Evolutionary conservation across 2,888 invertebrate species (phyloP), one percentile per base, ranked within the genome.

Genomic region (Nasonovia ribisnigri): DNA sequence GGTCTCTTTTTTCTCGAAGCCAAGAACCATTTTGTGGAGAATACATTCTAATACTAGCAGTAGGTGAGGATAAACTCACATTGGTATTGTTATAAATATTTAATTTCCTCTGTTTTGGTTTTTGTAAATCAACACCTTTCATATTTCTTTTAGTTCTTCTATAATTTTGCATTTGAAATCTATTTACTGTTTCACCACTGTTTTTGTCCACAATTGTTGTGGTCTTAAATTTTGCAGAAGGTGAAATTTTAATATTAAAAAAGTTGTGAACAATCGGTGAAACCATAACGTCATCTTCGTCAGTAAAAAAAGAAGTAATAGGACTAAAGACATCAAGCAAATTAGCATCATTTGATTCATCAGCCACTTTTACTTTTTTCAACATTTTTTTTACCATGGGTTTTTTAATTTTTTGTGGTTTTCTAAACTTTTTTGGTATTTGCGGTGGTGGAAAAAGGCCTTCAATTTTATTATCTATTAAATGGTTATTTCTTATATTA

Each of bases 201-300:
- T 60, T 86, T 29, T 86, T 86, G 5, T 93, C 93, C 24, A 90
- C 3, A 0, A 20, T 48, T 60, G 84, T 93, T 3, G 42, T 67
- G 1, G 93, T 86, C n/a, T 60, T 90, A n/a, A 93, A 13, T 84
- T 89, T 93, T 0, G 60, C n/a, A 29, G 54, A 60, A 4, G 93
- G 93, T 43, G 86, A 42, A 42, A 90, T 93, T 87, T 93, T 93
- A 51, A 90, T 93, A 67, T 93, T 93, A n/a, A 90, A 93, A 90
- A 86, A 93, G 67, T 93, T 90, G 11, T 93, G 93, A n/a, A 90
- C 60, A 13, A 87, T 36, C 1, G 93, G 86, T 42, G 36, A 57
- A 84, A 13, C 42, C 42, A 36, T 20, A 5, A n/a, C 48, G 24
- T 93, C 57, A 29, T 93, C 84, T 20, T 93, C 89, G 5, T 86